phyloP scores from a whole-genome alignment of 23 tunicate genomes.

The Corella eumyota region DNA sequence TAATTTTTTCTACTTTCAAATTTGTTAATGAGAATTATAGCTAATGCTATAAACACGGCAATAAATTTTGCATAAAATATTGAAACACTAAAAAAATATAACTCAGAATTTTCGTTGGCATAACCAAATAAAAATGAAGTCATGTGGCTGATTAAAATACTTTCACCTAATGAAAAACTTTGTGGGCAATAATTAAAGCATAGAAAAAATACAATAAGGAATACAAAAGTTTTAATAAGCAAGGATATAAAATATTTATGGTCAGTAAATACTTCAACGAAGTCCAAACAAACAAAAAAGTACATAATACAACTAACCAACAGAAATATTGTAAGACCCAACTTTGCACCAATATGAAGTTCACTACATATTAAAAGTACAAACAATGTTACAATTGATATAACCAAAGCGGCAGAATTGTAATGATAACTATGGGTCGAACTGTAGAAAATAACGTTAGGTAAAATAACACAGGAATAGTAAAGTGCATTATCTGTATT shows the following conservation, averaged over 20 bases:
- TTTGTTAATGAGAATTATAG: background rate
- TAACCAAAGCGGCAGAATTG: background rate
- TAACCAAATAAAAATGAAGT: slow-evolving; percentile 3
- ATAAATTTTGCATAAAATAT: background rate
- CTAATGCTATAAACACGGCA: background rate
- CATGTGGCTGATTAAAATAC: slow-evolving; percentile 22
- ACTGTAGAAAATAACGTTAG: background rate
- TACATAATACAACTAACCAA: background rate
- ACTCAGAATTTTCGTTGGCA: background rate
- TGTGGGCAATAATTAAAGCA: slow-evolving; percentile 8
- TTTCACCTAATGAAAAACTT: slow-evolving; percentile 52
- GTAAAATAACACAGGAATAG: slow-evolving; percentile 28
- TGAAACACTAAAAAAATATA: background rate
- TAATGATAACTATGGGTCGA: background rate
- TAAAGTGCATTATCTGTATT: slow-evolving; percentile 5
- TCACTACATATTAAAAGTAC: background rate
- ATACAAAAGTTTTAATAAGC: background rate
- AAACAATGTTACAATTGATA: background rate
- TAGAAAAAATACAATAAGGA: slow-evolving; percentile 7
- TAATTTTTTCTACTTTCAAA: background rate
- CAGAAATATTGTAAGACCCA: background rate
- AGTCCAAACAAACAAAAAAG: background rate
- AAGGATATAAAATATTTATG: background rate
- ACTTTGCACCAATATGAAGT: too few relatives aligned
- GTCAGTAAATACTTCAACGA: background rate